A percentile compares a stretch with the other conserved stretches of the same genome.
Evolutionary conservation across 2,113 vertebrate genomes (phyloP).

Genomic region (Stigmatopora nigra): DNA sequence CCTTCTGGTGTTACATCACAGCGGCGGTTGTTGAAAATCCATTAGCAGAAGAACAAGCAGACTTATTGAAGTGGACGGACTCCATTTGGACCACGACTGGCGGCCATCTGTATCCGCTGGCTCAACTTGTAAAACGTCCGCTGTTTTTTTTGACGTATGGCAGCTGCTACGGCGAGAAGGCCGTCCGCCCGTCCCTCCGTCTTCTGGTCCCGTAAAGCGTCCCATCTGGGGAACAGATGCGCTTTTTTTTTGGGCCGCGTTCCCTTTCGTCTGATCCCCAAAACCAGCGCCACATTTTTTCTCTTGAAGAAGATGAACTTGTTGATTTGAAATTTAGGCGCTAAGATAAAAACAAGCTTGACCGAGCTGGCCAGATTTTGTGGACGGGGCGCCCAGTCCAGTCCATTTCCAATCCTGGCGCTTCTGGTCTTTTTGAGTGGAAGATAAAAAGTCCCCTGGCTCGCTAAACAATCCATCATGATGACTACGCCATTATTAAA

Average conservation of each 20-base stretch:
- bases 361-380: not conserved
- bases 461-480: not conserved
- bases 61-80: not conserved
- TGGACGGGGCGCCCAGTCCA: too few relatives aligned
- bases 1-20: not conserved
- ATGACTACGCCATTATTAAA: not conserved
- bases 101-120: not conserved
- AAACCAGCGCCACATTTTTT: not conserved
- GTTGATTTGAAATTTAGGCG: not conserved
- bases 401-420: too few relatives aligned
- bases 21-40: not conserved
- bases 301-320: not conserved
- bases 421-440: not conserved
- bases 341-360: not conserved
- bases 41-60: not conserved
- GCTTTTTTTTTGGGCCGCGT: not conserved
- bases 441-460: not conserved
- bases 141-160: not conserved
- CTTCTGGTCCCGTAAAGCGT: too few relatives aligned
- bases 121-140: not conserved
- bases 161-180: not conserved
- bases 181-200: too few relatives aligned
- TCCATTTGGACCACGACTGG: not conserved
- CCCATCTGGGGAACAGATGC: conserved; percentile 7
- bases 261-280: too few relatives aligned